phyloP scores from a whole-genome alignment of 2,888 invertebrate species.

The Carabus problematicus region DNA sequence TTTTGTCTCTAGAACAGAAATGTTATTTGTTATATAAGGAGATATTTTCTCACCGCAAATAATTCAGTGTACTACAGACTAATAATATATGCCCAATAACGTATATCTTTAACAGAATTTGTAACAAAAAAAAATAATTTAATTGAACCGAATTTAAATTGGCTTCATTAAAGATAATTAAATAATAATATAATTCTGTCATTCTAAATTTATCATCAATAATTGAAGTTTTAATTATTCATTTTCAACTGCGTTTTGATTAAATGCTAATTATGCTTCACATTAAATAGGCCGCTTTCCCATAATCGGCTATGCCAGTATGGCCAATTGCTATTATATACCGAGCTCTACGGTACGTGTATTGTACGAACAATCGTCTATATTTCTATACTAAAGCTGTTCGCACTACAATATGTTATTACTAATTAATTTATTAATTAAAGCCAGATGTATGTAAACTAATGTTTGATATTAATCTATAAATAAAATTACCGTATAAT shows the following conservation, averaged over 20 bases:
- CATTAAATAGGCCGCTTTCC: neutral
- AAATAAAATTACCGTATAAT: constrained; percentile 20
- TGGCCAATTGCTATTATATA: too few relatives aligned
- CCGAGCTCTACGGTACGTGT: too few relatives aligned
- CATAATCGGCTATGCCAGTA: too few relatives aligned
- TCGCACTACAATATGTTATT: neutral
- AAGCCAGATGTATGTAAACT: constrained; percentile 18
- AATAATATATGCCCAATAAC: neutral
- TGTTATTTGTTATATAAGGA: too few relatives aligned
- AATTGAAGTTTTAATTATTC: constrained; percentile 32
- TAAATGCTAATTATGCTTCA: constrained; percentile 26
- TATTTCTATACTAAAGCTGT: neutral
- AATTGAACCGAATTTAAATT: constrained; percentile 23
- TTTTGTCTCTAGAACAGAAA: too few relatives aligned
- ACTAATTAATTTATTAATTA: constrained; percentile 31
- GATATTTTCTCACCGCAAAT: too few relatives aligned
- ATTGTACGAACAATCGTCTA: constrained; percentile 15
- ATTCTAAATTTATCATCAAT: constrained; percentile 34
- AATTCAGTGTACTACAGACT: neutral
- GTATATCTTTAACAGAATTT: constrained; percentile 4
- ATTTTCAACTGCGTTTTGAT: constrained; percentile 29
- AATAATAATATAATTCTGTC: constrained; percentile 33
- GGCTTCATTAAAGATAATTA: constrained; percentile 28
- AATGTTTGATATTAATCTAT: constrained; percentile 20
- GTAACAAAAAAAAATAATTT: neutral